Conservation (phyloP, 1,140 invertebrate genomes). For the Halictus rubicundus region DNA sequence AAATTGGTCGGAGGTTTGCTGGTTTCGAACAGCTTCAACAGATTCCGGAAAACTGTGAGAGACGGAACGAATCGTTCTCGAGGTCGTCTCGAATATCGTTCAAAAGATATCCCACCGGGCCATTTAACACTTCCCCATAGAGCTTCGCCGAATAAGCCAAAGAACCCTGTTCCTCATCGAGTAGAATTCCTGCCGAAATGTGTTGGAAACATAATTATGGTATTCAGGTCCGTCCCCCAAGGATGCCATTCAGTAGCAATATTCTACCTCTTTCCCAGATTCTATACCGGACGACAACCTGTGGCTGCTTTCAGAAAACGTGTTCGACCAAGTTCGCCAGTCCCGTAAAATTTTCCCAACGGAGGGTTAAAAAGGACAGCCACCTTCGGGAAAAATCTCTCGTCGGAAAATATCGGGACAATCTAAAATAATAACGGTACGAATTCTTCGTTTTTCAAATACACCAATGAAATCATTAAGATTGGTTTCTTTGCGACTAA, state of each 20-base stretch:
- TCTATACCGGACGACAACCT: background rate
- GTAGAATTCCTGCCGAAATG: conserved; percentile 56
- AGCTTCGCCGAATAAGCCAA: conserved; percentile 21
- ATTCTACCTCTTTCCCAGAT: background rate
- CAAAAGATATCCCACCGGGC: conserved; percentile 13
- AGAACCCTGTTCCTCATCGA: conserved; percentile 13
- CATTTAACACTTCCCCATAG: conserved; percentile 34
- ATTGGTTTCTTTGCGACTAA: too few species aligned
- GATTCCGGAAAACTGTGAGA: background rate
- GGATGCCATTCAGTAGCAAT: conserved; percentile 25
- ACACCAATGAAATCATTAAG: too few species aligned
- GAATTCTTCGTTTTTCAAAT: too few species aligned
- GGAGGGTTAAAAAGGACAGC: background rate
- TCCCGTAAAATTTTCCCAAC: background rate
- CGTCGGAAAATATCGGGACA: too few species aligned
- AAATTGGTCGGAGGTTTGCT: background rate
- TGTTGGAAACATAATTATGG: conserved; percentile 67
- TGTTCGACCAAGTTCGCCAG: background rate
- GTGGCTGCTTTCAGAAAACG: background rate
- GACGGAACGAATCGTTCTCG: background rate
- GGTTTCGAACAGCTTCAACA: background rate
- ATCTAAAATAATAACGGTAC: too few species aligned
- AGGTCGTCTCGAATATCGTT: conserved; percentile 1
- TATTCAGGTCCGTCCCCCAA: conserved; percentile 44
- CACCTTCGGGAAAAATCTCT: background rate